Conservation (phyloP, 2,113 vertebrate genomes). For the Tichodroma muraria region DNA sequence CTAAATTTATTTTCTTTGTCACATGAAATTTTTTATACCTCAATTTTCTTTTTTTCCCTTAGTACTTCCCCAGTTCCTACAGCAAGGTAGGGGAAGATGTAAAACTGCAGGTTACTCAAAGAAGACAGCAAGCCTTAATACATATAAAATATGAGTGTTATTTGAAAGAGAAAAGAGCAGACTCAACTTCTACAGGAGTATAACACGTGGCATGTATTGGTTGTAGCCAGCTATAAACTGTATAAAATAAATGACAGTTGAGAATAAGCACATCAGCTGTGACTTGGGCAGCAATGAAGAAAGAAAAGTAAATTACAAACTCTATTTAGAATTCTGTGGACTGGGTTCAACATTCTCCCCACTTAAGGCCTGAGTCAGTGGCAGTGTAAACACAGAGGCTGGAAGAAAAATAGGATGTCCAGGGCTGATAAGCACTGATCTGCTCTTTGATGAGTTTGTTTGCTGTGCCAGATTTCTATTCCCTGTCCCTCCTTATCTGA, state of each 20-base stretch:
- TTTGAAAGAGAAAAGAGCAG: not conserved
- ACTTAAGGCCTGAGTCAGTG: not conserved
- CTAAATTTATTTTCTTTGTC: not conserved
- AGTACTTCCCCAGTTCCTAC: not conserved
- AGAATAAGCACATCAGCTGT: not conserved
- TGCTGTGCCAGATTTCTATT: not conserved
- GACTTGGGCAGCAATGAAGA: not conserved
- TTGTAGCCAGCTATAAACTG: not conserved
- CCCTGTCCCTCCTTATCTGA: not conserved
- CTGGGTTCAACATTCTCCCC: not conserved
- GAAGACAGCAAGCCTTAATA: not conserved
- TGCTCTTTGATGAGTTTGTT: not conserved
- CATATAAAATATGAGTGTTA: not conserved
- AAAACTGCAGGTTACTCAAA: not conserved
- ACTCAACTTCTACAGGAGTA: not conserved
- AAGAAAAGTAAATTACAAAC: not conserved
- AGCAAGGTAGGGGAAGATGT: not conserved
- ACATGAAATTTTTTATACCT: not conserved
- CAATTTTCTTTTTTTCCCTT: accelerated
- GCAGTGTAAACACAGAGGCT: not conserved
- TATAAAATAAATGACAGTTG: not conserved
- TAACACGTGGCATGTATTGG: not conserved
- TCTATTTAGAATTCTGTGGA: not conserved
- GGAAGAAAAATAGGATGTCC: not conserved
- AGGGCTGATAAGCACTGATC: not conserved